Conservation (phyloP, 2,888 invertebrate species). For the Cryptocephalus primarius region DNA sequence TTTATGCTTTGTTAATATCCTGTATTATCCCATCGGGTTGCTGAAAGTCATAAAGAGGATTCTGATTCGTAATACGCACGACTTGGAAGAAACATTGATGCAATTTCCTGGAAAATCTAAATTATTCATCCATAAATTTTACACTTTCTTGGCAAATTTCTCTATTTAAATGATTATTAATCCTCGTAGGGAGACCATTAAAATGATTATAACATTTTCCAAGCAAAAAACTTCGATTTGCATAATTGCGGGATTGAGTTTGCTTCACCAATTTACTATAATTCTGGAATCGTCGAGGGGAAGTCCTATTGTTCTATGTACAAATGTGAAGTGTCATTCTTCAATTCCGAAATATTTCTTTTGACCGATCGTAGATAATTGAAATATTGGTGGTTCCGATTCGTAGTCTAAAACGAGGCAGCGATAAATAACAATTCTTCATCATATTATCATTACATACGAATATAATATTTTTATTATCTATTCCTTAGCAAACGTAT, state of each 20-base stretch:
- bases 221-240: constrained; percentile 18
- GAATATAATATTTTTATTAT: constrained; percentile 10
- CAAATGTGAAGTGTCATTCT: too few relatives aligned
- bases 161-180: constrained; percentile 26
- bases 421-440: constrained; percentile 3
- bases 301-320: not conserved
- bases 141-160: constrained; percentile 24
- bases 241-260: constrained; percentile 20
- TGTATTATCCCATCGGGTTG: constrained; percentile 15
- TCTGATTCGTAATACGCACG: constrained; percentile 16
- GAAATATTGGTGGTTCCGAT: too few relatives aligned
- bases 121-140: constrained; percentile 34
- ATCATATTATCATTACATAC: constrained; percentile 7
- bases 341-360: too few relatives aligned
- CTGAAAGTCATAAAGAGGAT: constrained; percentile 22
- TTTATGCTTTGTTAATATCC: constrained; percentile 27
- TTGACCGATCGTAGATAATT: too few relatives aligned
- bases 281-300: not conserved
- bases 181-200: constrained; percentile 29
- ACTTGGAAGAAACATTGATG: constrained; percentile 30
- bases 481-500: constrained; percentile 9
- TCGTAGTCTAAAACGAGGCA: too few relatives aligned
- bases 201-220: constrained; percentile 32
- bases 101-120: constrained; percentile 35
- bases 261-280: not conserved